Evolutionary conservation across 2,797 vertebrate genomes (phyloP).

Genomic region (Kryptolebias ocellatus): DNA sequence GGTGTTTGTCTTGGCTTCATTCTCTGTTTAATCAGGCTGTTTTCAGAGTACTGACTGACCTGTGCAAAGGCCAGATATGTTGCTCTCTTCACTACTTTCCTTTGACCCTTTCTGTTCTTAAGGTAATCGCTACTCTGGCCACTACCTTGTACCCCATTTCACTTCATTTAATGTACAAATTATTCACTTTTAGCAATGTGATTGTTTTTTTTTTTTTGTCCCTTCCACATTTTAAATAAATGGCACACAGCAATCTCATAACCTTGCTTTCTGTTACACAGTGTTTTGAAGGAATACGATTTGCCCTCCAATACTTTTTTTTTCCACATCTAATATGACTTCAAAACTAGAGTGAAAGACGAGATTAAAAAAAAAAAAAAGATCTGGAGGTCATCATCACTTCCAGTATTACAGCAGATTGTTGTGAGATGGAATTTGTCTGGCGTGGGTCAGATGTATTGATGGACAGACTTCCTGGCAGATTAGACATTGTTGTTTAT

Average conservation of each 20-base stretch:
- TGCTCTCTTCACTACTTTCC: slow-evolving; percentile 27
- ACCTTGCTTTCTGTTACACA: too few relatives aligned
- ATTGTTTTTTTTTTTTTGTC: not conserved
- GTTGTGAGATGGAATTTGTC: slow-evolving; percentile 27
- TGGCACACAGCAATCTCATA: too few relatives aligned
- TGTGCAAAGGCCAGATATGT: slow-evolving; percentile 57
- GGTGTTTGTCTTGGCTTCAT: slow-evolving; percentile 78
- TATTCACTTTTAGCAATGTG: not conserved
- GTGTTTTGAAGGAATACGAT: too few relatives aligned
- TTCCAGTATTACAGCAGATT: slow-evolving; percentile 47
- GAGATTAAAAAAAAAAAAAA: not conserved
- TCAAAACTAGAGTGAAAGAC: slow-evolving; percentile 28
- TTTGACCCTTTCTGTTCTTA: not conserved
- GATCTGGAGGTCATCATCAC: slow-evolving; percentile 46
- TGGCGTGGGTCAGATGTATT: slow-evolving; percentile 8
- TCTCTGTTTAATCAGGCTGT: slow-evolving; percentile 80
- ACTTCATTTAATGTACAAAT: not conserved
- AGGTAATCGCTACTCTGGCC: not conserved
- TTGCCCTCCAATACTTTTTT: too few relatives aligned
- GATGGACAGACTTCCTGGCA: slow-evolving; percentile 11
- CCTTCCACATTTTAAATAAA: too few relatives aligned
- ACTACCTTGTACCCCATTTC: slow-evolving; percentile 6
- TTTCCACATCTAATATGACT: too few relatives aligned
- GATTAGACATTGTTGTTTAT: slow-evolving; percentile 12
- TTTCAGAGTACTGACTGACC: slow-evolving; percentile 73